Conservation (phyloP, 2,113 vertebrate genomes). For the Pituophis catenifer region DNA sequence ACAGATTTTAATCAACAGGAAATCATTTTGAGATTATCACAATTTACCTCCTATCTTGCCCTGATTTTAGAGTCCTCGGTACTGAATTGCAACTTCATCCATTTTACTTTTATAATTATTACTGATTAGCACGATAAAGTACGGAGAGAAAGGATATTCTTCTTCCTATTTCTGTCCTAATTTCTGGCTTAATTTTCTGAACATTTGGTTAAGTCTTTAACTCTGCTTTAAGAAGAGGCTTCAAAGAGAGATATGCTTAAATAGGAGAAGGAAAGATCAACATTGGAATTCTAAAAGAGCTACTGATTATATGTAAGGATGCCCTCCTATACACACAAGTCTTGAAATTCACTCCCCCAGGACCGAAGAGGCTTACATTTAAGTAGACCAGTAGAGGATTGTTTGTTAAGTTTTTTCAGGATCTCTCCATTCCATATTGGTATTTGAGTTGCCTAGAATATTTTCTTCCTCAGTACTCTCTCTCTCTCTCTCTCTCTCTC, state of each 20-base stretch:
- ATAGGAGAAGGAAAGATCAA: neutral
- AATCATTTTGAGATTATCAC: neutral
- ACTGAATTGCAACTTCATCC: neutral
- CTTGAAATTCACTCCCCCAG: neutral
- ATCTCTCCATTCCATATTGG: neutral
- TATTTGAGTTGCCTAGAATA: neutral
- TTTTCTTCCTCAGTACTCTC: neutral
- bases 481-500: no score
- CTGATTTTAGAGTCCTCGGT: neutral
- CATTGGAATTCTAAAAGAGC: neutral
- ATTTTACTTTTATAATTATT: neutral
- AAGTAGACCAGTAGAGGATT: neutral
- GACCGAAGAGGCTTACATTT: neutral
- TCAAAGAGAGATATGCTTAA: neutral
- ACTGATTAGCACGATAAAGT: no score
- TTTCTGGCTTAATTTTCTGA: no score
- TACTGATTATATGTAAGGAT: neutral
- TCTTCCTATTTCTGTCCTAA: neutral
- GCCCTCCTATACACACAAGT: neutral
- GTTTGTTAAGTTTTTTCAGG: neutral
- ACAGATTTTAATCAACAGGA: neutral
- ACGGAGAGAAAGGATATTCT: neutral
- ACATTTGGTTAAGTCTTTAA: neutral
- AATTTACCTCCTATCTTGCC: neutral
- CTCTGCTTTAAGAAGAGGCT: neutral